These are phyloP conservation scores for Melipona quadrifasciata DNA, from an alignment of 1,140 invertebrate species.

Conservation along the genomic window DNA sequence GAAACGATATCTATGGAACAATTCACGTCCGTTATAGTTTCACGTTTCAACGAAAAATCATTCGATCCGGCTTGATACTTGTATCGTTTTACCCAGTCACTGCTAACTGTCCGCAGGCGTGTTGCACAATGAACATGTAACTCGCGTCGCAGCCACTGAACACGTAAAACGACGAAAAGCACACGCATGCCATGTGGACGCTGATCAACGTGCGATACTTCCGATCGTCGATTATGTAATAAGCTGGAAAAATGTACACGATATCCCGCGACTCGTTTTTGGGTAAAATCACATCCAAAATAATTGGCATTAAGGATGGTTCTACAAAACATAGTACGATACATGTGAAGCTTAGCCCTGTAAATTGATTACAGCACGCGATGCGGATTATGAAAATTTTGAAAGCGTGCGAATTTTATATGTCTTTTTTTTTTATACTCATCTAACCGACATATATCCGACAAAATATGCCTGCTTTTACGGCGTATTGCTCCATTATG, in stretches of 20 bases:
- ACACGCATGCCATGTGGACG: background rate
- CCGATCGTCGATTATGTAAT: background rate
- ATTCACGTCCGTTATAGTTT: background rate
- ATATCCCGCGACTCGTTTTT: background rate
- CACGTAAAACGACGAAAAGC: background rate
- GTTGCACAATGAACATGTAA: background rate
- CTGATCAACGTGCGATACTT: background rate
- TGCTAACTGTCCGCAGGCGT: background rate
- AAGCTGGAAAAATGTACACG: background rate
- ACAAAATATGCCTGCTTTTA: background rate
- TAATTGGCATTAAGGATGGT: background rate
- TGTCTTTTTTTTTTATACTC: background rate
- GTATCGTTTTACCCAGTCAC: background rate
- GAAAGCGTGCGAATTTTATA: too few species aligned
- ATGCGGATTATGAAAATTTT: background rate
- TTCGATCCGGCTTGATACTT: background rate
- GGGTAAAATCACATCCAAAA: background rate
- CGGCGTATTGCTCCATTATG: background rate
- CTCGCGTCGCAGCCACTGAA: background rate
- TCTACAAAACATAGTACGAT: background rate
- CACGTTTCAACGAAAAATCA: background rate
- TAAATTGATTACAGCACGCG: too few species aligned
- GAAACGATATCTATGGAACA: background rate
- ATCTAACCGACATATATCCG: background rate
- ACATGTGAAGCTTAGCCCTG: too few species aligned